These are phyloP conservation scores for Drosophila parabipectinata DNA, from an alignment of 1,140 invertebrate species.

Conservation along the genomic window DNA sequence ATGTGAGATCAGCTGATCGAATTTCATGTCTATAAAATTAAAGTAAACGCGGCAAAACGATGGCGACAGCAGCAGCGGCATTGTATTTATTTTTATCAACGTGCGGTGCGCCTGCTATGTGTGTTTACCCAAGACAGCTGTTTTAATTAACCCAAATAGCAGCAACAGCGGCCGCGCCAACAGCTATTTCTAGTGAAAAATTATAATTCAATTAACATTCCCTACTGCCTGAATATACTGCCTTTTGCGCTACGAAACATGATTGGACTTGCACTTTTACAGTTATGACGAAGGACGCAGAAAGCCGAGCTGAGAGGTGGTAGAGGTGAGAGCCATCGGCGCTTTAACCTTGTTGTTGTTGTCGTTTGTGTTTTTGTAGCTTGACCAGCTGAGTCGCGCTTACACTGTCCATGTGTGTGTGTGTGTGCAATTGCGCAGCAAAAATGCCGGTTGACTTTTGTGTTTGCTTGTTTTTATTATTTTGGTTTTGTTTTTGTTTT, in stretches of 20 bases:
- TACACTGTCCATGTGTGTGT: constrained; percentile 13
- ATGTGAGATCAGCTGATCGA: constrained; percentile 72
- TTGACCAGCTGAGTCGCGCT: constrained; percentile 71
- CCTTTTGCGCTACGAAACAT: not conserved
- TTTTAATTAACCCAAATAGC: constrained; percentile 77
- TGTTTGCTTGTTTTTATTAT: constrained; percentile 32
- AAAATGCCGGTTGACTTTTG: constrained; percentile 63
- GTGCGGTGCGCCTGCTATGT: constrained; percentile 15
- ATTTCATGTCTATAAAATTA: constrained; percentile 64
- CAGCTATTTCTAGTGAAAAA: constrained; percentile 35
- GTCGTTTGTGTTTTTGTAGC: constrained; percentile 48
- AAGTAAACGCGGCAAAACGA: constrained; percentile 42
- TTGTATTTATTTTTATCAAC: constrained; percentile 62
- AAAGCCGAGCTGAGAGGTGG: constrained; percentile 51
- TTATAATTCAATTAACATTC: constrained; percentile 38
- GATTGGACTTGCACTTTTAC: not conserved
- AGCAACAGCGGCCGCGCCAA: constrained; percentile 27
- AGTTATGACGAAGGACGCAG: constrained; percentile 50
- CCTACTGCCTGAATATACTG: too few species aligned
- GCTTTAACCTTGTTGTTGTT: constrained; percentile 60
- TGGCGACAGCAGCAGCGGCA: not conserved
- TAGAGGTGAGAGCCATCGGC: constrained; percentile 42
- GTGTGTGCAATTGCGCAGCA: constrained; percentile 72
- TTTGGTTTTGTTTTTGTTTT: constrained; percentile 1
- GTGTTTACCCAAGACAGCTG: constrained; percentile 67